phyloP scores from a whole-genome alignment of 2,113 vertebrate species.

The Leuciscus idus region DNA sequence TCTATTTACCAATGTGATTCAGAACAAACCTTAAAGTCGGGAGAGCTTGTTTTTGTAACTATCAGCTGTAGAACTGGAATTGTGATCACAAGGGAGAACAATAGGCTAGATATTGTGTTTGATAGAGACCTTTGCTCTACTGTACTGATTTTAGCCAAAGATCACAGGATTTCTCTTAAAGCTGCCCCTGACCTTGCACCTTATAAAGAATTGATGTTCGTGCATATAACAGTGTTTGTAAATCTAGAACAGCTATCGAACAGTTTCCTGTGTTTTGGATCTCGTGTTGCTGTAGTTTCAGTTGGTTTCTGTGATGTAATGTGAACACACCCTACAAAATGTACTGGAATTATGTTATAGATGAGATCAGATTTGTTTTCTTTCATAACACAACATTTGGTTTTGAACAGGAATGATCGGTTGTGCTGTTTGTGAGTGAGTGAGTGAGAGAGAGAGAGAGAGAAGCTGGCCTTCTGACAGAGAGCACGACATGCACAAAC shows the following conservation, averaged over 20 bases:
- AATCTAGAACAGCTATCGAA: conserved; percentile 39
- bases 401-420: neutral
- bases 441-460: neutral
- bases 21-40: neutral
- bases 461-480: conserved; percentile 48
- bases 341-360: conserved; percentile 12
- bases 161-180: conserved; percentile 41
- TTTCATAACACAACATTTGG: neutral
- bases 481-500: conserved; percentile 28
- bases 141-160: conserved; percentile 49
- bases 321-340: conserved; percentile 40
- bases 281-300: conserved; percentile 31
- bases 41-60: neutral
- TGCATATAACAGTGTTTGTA: conserved; percentile 39
- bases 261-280: conserved; percentile 22
- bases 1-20: neutral
- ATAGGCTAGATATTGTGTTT: conserved; percentile 16
- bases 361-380: conserved; percentile 11
- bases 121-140: neutral
- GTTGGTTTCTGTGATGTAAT: conserved; percentile 45
- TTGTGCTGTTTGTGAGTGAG: conserved; percentile 19
- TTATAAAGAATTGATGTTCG: conserved; percentile 21
- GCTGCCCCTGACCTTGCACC: conserved; percentile 17
- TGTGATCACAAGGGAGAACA: neutral
- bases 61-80: conserved; percentile 24